Percentiles rank a stretch among this genome's conserved stretches.
phyloP scores from a whole-genome alignment of 2,888 invertebrate genomes.

The Phortica magna region DNA sequence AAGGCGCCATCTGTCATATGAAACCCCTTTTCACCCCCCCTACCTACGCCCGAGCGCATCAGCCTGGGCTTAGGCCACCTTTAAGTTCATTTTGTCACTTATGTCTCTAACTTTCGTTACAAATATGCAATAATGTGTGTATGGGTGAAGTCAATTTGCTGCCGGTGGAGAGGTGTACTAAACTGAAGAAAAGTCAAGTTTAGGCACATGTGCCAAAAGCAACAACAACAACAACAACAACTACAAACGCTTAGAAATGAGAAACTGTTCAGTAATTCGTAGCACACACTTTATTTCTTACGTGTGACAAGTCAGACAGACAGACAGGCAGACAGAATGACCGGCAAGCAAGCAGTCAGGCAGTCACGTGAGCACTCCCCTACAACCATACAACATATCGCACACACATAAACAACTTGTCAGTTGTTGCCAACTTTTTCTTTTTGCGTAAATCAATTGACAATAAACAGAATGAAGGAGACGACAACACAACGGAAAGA shows the following conservation, averaged over 20 bases:
- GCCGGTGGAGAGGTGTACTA: neutral
- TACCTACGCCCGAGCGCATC: too few species aligned
- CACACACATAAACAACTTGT: too few species aligned
- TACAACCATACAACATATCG: too few species aligned
- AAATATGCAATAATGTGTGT: neutral
- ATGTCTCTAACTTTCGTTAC: neutral
- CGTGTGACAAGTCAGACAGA: neutral
- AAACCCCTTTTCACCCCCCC: too few species aligned
- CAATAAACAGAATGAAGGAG: too few species aligned
- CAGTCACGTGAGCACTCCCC: neutral
- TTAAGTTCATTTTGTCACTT: constrained; percentile 10
- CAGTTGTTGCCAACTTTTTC: too few species aligned
- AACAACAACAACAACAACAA: neutral
- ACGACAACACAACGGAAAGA: too few species aligned
- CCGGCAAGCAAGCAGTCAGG: neutral
- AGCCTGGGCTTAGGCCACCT: too few species aligned
- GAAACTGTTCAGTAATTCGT: constrained; percentile 19
- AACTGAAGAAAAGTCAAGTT: neutral
- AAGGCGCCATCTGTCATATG: too few species aligned
- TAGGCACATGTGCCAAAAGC: neutral
- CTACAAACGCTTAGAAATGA: too few species aligned
- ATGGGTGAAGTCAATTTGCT: neutral
- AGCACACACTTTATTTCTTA: constrained; percentile 27
- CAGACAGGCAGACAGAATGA: neutral
- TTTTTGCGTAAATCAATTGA: too few species aligned